Conservation (phyloP, 2,888 invertebrate species). For the Leptinotarsa haldemani region DNA sequence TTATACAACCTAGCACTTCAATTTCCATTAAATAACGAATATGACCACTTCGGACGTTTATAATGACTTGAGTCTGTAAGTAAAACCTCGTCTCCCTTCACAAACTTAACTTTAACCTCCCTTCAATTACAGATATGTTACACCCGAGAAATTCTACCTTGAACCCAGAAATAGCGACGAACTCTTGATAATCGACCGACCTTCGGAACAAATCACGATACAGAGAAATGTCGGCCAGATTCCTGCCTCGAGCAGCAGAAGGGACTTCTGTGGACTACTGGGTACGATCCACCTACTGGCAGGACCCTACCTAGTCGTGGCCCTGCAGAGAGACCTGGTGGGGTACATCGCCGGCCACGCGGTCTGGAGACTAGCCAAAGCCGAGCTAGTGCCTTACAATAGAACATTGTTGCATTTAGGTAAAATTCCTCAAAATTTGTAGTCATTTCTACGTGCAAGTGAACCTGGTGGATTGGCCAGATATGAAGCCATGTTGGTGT, state of each 20-base stretch:
- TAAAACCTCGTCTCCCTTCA: constrained; percentile 21
- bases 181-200: constrained; percentile 86
- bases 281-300: constrained; percentile 87
- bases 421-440: no score
- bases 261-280: constrained; percentile 86
- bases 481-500: no score
- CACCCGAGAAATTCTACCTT: constrained; percentile 90
- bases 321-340: constrained; percentile 83
- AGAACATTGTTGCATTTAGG: constrained; percentile 83
- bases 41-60: constrained; percentile 55
- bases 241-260: constrained; percentile 71
- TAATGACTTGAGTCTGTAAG: constrained; percentile 58
- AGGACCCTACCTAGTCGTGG: constrained; percentile 89
- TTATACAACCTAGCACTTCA: background rate
- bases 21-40: background rate
- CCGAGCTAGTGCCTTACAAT: constrained; percentile 88
- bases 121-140: constrained; percentile 76
- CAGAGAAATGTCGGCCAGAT: constrained; percentile 71
- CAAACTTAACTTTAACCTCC: constrained; percentile 40
- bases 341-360: constrained; percentile 85
- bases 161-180: constrained; percentile 83
- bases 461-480: no score
- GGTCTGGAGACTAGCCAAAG: constrained; percentile 81
- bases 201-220: constrained; percentile 62
- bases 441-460: no score